A percentile compares a stretch with the other conserved stretches of the same genome.
Conservation (phyloP, 2,888 invertebrate species). For the Eupithecia insigniata region DNA sequence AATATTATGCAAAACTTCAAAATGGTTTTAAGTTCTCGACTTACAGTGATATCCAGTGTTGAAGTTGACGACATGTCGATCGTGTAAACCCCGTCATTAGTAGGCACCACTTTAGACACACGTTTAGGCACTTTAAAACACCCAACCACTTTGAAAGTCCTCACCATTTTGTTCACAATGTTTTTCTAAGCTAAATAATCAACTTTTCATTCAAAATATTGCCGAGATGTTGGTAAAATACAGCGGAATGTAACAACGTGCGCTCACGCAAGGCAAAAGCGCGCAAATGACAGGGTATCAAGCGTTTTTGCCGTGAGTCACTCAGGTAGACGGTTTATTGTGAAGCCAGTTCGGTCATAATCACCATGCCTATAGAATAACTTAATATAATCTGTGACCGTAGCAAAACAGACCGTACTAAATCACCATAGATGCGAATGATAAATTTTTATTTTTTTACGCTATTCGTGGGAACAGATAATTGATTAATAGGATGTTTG, state of each 20-base stretch:
- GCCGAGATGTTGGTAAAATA: neutral
- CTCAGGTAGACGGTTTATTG: conserved; percentile 33
- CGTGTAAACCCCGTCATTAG: conserved; percentile 68
- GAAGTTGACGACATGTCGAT: conserved; percentile 73
- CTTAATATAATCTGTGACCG: neutral
- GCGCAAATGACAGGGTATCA: conserved; percentile 44
- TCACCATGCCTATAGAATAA: neutral
- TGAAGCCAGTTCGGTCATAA: neutral
- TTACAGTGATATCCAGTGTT: conserved; percentile 74
- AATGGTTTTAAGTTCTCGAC: conserved; percentile 42
- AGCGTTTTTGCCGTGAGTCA: conserved; percentile 42
- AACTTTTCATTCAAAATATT: conserved; percentile 47
- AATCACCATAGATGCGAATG: conserved; percentile 28
- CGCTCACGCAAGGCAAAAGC: conserved; percentile 50
- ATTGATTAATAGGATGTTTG: neutral
- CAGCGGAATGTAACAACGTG: conserved; percentile 57
- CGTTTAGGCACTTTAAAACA: conserved; percentile 72
- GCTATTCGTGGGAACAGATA: conserved; percentile 21
- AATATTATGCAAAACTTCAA: neutral
- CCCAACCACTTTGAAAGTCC: conserved; percentile 67
- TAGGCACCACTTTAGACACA: conserved; percentile 69
- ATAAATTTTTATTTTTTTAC: conserved; percentile 28
- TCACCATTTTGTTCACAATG: conserved; percentile 64
- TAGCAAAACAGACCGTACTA: conserved; percentile 18
- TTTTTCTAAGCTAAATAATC: conserved; percentile 38